A percentile compares a stretch with the other conserved stretches of the same genome.
Conservation (phyloP, 35 echinoderm and acorn worm genomes). For the Apostichopus japonicus region DNA sequence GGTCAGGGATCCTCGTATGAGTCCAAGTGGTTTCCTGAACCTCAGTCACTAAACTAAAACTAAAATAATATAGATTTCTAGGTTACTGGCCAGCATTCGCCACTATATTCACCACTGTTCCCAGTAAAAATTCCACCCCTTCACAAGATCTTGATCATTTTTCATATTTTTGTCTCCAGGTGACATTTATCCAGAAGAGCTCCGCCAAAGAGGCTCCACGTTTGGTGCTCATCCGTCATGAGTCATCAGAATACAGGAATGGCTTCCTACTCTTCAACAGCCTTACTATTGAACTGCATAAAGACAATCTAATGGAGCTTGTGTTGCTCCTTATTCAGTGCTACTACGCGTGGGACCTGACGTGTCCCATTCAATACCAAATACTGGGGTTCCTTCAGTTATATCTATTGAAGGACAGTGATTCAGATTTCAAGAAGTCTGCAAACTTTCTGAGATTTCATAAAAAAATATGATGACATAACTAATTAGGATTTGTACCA, state of each 20-base stretch:
- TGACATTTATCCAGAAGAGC: too few species aligned
- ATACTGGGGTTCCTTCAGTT: slow-evolving; percentile 41
- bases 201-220: background rate
- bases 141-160: background rate
- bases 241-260: slow-evolving; percentile 14
- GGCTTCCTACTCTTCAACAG: background rate
- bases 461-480: background rate
- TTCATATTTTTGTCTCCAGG: too few species aligned
- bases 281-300: slow-evolving; percentile 18
- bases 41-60: slow-evolving; percentile 11
- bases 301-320: slow-evolving; percentile 21
- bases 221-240: background rate
- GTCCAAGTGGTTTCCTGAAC: slow-evolving; percentile 6
- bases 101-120: slow-evolving; percentile 14
- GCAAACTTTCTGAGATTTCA: slow-evolving; percentile 25
- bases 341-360: slow-evolving; percentile 32
- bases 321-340: slow-evolving; percentile 23
- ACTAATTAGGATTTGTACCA: too few species aligned
- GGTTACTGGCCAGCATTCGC: slow-evolving; percentile 7
- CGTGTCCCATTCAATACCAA: slow-evolving; percentile 48
- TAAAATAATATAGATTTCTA: background rate
- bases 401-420: slow-evolving; percentile 29
- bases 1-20: background rate
- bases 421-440: slow-evolving; percentile 33
- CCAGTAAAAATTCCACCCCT: background rate